Evolutionary conservation across 2,888 invertebrate genomes (phyloP).

Genomic region (Bembecia ichneumoniformis): DNA sequence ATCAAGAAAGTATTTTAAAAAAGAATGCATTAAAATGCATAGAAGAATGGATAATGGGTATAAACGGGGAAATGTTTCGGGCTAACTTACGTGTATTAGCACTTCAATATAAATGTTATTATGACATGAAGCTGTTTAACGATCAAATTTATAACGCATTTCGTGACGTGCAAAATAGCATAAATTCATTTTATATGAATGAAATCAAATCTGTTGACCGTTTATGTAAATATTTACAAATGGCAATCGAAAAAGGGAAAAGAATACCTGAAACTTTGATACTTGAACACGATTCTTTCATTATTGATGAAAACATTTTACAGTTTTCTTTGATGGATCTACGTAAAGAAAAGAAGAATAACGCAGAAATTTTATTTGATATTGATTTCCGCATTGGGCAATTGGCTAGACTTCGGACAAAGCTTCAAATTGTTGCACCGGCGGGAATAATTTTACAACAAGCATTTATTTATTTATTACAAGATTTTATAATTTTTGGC

Average conservation of each 20-base stretch:
- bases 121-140: slow-evolving; percentile 57
- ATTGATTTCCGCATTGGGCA: slow-evolving; percentile 50
- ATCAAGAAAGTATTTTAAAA: slow-evolving; percentile 46
- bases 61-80: slow-evolving; percentile 71
- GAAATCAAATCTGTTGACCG: slow-evolving; percentile 63
- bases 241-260: slow-evolving; percentile 62
- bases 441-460: slow-evolving; percentile 53
- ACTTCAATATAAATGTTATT: slow-evolving; percentile 45
- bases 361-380: slow-evolving; percentile 23
- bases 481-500: slow-evolving; percentile 65
- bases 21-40: slow-evolving; percentile 52
- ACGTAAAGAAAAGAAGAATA: slow-evolving; percentile 15
- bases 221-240: slow-evolving; percentile 63
- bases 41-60: slow-evolving; percentile 72
- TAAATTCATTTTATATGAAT: slow-evolving; percentile 55
- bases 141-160: slow-evolving; percentile 54
- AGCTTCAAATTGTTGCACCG: slow-evolving; percentile 55
- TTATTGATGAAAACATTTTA: slow-evolving; percentile 57
- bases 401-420: slow-evolving; percentile 41
- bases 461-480: slow-evolving; percentile 62
- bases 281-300: slow-evolving; percentile 61
- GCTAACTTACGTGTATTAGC: slow-evolving; percentile 50
- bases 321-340: slow-evolving; percentile 32
- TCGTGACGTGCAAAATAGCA: slow-evolving; percentile 47
- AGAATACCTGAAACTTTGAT: slow-evolving; percentile 57